phyloP scores from a whole-genome alignment of 2,113 vertebrate genomes.

The Zingel zingel region DNA sequence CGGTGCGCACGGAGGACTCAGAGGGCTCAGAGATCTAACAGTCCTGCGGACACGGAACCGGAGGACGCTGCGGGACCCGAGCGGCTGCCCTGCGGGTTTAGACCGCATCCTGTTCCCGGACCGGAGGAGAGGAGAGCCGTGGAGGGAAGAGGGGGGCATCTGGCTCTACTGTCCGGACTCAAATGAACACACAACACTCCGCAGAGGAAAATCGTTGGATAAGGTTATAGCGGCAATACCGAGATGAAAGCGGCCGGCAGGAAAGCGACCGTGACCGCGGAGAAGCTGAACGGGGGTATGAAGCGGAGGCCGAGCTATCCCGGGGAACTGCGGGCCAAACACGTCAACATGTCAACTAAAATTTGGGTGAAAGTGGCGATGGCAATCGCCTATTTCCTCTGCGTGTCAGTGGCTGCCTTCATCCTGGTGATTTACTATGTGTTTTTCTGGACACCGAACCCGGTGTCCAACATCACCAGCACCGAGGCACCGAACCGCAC shows the following conservation, averaged over 20 bases:
- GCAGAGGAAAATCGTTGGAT: conserved; percentile 5
- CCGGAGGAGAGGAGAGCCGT: background rate
- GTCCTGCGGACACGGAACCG: background rate
- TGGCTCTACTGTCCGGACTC: conserved; percentile 54
- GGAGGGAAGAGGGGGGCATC: background rate
- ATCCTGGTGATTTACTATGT: conserved; percentile 91
- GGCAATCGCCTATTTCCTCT: conserved; percentile 88
- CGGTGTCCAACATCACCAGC: conserved; percentile 42
- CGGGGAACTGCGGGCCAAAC: conserved; percentile 84
- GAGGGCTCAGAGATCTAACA: conserved; percentile 13
- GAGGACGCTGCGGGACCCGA: background rate
- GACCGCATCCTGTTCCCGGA: background rate
- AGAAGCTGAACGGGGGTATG: conserved; percentile 80
- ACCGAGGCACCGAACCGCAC: conserved; percentile 57
- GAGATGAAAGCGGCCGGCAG: conserved; percentile 78
- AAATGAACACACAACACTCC: conserved; percentile 46
- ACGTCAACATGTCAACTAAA: conserved; percentile 82
- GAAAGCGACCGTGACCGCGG: conserved; percentile 45
- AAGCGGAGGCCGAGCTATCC: conserved; percentile 86
- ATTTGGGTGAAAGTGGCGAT: conserved; percentile 91
- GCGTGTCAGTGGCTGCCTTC: conserved; percentile 89
- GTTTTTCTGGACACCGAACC: conserved; percentile 86
- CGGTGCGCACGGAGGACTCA: conserved; percentile 56
- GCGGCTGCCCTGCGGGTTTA: background rate
- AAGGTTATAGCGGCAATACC: background rate